Evolutionary conservation across 1,140 invertebrate species (phyloP).

Genomic region (Geopemphigus sp.): DNA sequence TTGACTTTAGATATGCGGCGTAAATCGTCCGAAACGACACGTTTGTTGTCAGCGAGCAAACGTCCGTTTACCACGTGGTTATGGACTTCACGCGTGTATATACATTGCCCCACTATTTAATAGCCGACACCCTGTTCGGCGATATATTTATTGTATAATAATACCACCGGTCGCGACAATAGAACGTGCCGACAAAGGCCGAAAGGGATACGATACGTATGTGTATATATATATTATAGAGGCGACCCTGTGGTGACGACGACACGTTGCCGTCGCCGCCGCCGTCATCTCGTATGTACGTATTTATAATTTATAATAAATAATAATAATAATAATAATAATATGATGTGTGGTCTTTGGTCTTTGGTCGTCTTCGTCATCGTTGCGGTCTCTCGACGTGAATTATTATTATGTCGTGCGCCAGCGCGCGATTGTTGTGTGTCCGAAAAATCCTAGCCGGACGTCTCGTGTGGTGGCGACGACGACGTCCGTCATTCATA

Average conservation of each 20-base stretch:
- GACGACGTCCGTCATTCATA: constrained; percentile 11
- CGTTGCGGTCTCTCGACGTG: constrained; percentile 32
- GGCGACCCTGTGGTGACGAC: constrained; percentile 38
- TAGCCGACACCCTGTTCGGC: no score
- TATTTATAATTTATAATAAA: not conserved
- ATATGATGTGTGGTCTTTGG: constrained; percentile 35
- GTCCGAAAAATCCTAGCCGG: constrained; percentile 18
- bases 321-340: not conserved
- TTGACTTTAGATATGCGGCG: no score
- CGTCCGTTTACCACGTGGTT: no score
- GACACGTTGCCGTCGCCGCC: not conserved
- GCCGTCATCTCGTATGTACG: not conserved
- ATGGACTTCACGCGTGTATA: not conserved
- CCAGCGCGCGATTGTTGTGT: constrained; percentile 13
- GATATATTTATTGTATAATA: not conserved
- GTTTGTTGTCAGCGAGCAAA: no score
- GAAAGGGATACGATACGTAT: constrained; percentile 26
- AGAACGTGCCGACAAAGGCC: constrained; percentile 35
- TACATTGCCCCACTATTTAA: not conserved
- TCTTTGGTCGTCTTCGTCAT: not conserved
- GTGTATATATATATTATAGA: constrained; percentile 8
- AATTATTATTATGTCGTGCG: constrained; percentile 38
- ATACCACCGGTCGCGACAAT: constrained; percentile 10
- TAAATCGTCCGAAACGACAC: no score
- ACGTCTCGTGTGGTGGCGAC: not conserved